Percentiles rank a stretch among this genome's conserved stretches.
Evolutionary conservation across 1,140 invertebrate species (phyloP).

Genomic region (Plutomurus gul): DNA sequence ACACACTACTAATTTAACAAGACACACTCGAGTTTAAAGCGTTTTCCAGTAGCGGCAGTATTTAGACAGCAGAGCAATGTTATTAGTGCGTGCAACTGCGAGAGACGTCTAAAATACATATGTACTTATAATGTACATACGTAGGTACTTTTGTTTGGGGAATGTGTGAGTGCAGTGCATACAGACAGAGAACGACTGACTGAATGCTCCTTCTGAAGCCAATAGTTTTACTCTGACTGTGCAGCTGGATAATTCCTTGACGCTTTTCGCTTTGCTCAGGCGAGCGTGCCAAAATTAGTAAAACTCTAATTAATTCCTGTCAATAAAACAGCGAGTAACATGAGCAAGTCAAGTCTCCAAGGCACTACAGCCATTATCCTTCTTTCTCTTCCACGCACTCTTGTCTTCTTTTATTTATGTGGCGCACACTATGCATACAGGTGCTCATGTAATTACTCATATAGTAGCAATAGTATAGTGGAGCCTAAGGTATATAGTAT

Average conservation of each 20-base stretch:
- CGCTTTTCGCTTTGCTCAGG: constrained; percentile 30
- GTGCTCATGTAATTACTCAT: not conserved
- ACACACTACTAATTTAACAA: too few relatives aligned
- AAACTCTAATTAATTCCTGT: constrained; percentile 51
- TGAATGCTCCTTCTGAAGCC: too few relatives aligned
- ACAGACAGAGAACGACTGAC: too few relatives aligned
- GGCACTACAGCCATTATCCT: not conserved
- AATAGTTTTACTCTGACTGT: too few relatives aligned
- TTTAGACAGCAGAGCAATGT: too few relatives aligned
- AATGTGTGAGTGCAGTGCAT: too few relatives aligned
- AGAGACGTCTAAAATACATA: too few relatives aligned
- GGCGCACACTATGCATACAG: not conserved
- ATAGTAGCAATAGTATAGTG: not conserved
- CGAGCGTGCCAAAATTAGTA: constrained; percentile 49
- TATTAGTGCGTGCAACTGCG: too few relatives aligned
- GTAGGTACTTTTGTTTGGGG: too few relatives aligned
- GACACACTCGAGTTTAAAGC: too few relatives aligned
- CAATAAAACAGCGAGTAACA: constrained; percentile 34
- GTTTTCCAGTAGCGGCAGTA: too few relatives aligned
- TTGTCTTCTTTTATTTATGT: not conserved
- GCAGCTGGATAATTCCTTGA: constrained; percentile 16
- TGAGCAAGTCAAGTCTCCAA: not conserved
- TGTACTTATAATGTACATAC: too few relatives aligned
- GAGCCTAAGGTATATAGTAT: not conserved
- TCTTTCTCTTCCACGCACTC: not conserved